These are phyloP conservation scores for Amphiprion ocellaris DNA, from an alignment of 2,113 vertebrate genomes.

Conservation along the genomic window DNA sequence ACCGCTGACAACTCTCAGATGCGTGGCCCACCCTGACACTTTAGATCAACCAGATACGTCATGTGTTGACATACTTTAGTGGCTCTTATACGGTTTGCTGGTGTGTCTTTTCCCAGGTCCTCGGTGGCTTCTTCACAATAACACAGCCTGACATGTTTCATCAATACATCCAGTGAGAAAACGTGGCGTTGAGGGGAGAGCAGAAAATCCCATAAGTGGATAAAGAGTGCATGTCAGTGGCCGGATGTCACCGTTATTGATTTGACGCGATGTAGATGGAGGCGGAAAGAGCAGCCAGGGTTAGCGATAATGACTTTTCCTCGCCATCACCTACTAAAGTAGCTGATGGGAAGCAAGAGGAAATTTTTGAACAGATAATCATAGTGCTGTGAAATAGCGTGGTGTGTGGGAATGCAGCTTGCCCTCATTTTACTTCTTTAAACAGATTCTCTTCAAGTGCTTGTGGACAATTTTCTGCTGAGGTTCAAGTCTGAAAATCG, in stretches of 20 bases:
- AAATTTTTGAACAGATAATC: slow-evolving; percentile 10
- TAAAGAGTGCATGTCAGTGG: slow-evolving; percentile 34
- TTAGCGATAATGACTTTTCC: slow-evolving; percentile 16
- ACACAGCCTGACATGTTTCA: slow-evolving; percentile 66
- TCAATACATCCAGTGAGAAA: slow-evolving; percentile 40
- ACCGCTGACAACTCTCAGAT: slow-evolving; percentile 22
- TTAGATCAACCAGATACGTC: slow-evolving; percentile 15
- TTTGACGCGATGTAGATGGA: slow-evolving; percentile 58
- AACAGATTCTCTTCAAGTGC: background rate
- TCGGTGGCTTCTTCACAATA: slow-evolving; percentile 56
- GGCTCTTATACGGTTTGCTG: slow-evolving; percentile 43
- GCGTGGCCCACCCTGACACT: slow-evolving; percentile 18
- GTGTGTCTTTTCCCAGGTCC: background rate
- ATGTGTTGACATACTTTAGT: slow-evolving; percentile 65
- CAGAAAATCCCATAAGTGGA: slow-evolving; percentile 40
- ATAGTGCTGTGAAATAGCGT: background rate
- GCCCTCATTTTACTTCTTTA: background rate
- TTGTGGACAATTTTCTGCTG: slow-evolving; percentile 19
- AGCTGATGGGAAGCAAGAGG: background rate
- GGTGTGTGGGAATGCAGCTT: background rate
- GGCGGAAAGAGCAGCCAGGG: slow-evolving; percentile 5
- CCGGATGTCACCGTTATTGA: slow-evolving; percentile 45
- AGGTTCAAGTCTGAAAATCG: background rate
- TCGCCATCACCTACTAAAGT: background rate
- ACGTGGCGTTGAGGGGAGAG: slow-evolving; percentile 13